These are phyloP conservation scores for Homalodisca vitripennis DNA, from an alignment of 1,140 invertebrate genomes.

Conservation along the genomic window DNA sequence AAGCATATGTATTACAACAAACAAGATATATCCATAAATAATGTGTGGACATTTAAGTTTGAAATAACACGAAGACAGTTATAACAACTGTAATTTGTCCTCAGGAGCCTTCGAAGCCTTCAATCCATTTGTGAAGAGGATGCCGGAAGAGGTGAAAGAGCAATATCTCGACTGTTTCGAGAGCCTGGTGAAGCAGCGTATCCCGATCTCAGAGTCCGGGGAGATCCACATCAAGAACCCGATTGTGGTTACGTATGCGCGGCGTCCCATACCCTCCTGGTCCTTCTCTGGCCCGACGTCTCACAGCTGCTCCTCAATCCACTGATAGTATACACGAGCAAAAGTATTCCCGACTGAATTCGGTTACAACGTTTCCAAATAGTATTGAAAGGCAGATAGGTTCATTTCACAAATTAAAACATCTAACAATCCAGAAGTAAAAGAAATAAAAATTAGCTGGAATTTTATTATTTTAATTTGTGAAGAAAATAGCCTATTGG, in stretches of 20 bases:
- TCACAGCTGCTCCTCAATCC: not conserved
- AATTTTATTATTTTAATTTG: not conserved
- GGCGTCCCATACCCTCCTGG: not conserved
- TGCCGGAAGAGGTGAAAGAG: constrained; percentile 61
- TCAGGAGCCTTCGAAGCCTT: constrained; percentile 68
- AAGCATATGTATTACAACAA: too few relatives aligned
- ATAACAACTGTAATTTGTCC: constrained; percentile 36
- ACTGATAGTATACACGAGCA: too few relatives aligned
- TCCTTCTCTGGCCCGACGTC: not conserved
- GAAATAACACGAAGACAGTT: too few relatives aligned
- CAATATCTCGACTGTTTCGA: constrained; percentile 51
- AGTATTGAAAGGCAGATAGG: not conserved
- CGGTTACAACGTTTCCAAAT: not conserved
- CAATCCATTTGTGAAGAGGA: constrained; percentile 68
- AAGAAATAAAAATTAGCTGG: not conserved
- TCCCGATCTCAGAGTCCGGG: not conserved
- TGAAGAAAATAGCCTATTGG: not conserved
- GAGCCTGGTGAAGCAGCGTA: not conserved
- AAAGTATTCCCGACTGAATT: too few relatives aligned
- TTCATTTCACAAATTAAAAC: not conserved
- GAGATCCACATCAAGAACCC: constrained; percentile 2
- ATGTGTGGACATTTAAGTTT: too few relatives aligned
- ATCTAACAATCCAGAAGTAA: not conserved
- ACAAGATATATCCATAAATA: too few relatives aligned
- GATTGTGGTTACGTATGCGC: not conserved